These are phyloP conservation scores for Quadroppia sp. DNA, from an alignment of 2,888 invertebrate genomes.

Conservation along the genomic window DNA sequence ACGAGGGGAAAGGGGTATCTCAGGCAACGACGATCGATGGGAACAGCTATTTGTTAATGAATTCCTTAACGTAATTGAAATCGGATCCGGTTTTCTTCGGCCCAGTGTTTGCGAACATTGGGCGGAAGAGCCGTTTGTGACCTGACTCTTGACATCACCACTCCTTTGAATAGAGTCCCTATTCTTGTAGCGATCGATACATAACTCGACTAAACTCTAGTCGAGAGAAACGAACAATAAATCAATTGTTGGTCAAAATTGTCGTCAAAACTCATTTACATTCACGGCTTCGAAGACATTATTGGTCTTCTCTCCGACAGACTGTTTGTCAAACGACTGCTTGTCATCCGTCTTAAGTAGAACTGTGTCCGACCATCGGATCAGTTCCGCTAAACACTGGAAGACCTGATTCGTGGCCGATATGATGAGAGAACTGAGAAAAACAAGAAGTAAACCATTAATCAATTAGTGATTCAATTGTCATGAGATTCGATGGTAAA, in stretches of 20 bases:
- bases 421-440: slow-evolving; percentile 63
- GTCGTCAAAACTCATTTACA: slow-evolving; percentile 53
- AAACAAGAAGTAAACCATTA: slow-evolving; percentile 43
- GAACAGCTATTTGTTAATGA: slow-evolving; percentile 13
- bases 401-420: slow-evolving; percentile 82
- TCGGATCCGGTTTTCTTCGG: slow-evolving; percentile 6
- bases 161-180: slow-evolving; percentile 46
- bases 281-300: slow-evolving; percentile 69
- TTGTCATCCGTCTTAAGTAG: not conserved
- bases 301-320: slow-evolving; percentile 65
- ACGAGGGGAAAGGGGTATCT: slow-evolving; percentile 53
- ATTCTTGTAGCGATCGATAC: slow-evolving; percentile 73
- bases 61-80: not conserved
- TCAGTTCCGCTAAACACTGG: slow-evolving; percentile 75
- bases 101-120: not conserved
- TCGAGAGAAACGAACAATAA: slow-evolving; percentile 47
- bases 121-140: not conserved
- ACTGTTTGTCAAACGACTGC: slow-evolving; percentile 57
- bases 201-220: slow-evolving; percentile 69
- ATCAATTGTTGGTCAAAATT: slow-evolving; percentile 24
- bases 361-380: slow-evolving; percentile 84
- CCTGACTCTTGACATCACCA: slow-evolving; percentile 43
- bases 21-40: slow-evolving; percentile 51
- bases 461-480: not conserved
- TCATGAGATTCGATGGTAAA: slow-evolving; percentile 46